Evolutionary conservation across 2,113 vertebrate genomes (phyloP).

Genomic region (Nibea albiflora): DNA sequence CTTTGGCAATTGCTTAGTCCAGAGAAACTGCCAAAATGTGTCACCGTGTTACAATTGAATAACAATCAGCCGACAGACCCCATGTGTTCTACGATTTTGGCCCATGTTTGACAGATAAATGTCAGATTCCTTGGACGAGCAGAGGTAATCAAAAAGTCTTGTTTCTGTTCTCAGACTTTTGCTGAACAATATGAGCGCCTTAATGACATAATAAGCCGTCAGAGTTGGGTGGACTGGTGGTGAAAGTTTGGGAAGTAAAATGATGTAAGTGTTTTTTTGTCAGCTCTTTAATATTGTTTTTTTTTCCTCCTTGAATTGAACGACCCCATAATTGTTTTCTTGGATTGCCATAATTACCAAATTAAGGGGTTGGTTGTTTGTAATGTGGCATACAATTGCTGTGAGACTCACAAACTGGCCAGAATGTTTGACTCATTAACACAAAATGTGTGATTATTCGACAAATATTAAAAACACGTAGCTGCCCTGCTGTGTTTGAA

Average conservation of each 20-base stretch:
- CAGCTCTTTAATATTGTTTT: slow-evolving; percentile 60
- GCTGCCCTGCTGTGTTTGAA: slow-evolving; percentile 30
- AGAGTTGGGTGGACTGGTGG: slow-evolving; percentile 70
- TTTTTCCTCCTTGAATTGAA: slow-evolving; percentile 59
- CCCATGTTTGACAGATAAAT: slow-evolving; percentile 70
- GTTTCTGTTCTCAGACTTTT: slow-evolving; percentile 56
- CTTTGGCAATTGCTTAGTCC: slow-evolving; percentile 65
- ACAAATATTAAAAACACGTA: slow-evolving; percentile 35
- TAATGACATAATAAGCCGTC: slow-evolving; percentile 77
- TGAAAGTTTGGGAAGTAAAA: slow-evolving; percentile 68
- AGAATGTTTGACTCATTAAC: slow-evolving; percentile 42
- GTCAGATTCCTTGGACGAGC: slow-evolving; percentile 72
- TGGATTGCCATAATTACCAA: slow-evolving; percentile 69
- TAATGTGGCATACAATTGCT: slow-evolving; percentile 67
- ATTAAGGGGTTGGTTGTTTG: slow-evolving; percentile 66
- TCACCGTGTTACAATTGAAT: slow-evolving; percentile 69
- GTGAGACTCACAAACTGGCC: slow-evolving; percentile 47
- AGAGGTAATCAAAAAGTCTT: slow-evolving; percentile 65
- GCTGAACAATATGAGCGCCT: slow-evolving; percentile 67
- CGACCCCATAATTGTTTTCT: slow-evolving; percentile 65
- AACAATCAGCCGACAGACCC: slow-evolving; percentile 61
- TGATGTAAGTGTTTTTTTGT: slow-evolving; percentile 76
- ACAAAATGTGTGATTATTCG: slow-evolving; percentile 43
- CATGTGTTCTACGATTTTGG: slow-evolving; percentile 65
- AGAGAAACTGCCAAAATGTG: slow-evolving; percentile 74